phyloP scores from a whole-genome alignment of 2,113 vertebrate species.

The Todiramphus saurophagus region DNA sequence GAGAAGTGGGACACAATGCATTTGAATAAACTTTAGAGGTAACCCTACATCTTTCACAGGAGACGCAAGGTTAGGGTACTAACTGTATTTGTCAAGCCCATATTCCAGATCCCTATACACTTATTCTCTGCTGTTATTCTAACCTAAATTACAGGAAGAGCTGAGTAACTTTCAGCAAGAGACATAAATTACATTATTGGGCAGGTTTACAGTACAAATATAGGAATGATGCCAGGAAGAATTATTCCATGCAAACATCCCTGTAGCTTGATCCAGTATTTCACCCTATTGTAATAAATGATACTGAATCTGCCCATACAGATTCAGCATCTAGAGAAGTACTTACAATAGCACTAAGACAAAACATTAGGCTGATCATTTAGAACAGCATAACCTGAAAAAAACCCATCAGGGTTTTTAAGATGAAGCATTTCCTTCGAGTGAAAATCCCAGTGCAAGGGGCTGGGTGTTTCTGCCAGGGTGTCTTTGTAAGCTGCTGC shows the following conservation, averaged over 20 bases:
- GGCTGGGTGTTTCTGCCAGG: background rate
- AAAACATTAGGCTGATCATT: background rate
- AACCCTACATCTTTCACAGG: background rate
- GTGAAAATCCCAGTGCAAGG: background rate
- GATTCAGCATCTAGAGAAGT: background rate
- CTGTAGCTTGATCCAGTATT: background rate
- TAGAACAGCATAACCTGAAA: background rate
- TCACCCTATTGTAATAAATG: background rate
- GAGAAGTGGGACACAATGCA: background rate
- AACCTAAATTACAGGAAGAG: background rate
- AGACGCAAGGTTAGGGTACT: background rate
- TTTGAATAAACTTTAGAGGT: background rate
- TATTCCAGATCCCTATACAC: background rate
- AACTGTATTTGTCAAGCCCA: background rate
- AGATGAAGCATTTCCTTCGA: background rate
- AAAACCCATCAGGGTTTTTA: background rate
- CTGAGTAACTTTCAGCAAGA: background rate
- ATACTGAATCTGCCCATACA: background rate
- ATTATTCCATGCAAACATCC: no score
- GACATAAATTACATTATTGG: background rate
- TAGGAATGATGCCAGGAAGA: background rate
- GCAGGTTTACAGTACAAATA: background rate
- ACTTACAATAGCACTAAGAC: background rate
- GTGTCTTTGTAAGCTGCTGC: background rate
- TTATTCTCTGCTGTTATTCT: background rate